phyloP scores from a whole-genome alignment of 2,113 vertebrate genomes.

The Tragulus kanchil region DNA sequence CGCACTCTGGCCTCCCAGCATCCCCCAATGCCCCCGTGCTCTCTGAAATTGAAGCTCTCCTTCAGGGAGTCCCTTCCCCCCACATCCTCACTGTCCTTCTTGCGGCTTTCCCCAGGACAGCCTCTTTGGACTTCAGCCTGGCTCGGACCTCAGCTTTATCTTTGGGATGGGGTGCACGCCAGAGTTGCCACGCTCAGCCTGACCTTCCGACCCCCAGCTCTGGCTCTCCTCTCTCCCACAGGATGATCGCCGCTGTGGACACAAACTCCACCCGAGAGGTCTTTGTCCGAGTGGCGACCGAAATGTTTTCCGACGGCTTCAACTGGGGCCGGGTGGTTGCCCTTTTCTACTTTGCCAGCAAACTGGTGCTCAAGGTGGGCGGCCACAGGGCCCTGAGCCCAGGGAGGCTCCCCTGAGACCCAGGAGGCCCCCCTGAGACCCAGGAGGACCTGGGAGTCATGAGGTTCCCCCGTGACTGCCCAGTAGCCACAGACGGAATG shows the following conservation, averaged over 20 bases:
- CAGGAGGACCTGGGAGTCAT: background rate
- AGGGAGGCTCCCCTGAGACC: background rate
- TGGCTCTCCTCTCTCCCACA: conserved; percentile 63
- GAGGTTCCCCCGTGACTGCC: background rate
- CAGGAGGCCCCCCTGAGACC: background rate
- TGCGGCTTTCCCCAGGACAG: background rate
- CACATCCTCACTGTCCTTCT: background rate
- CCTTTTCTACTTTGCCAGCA: conserved; percentile 95
- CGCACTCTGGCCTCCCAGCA: background rate
- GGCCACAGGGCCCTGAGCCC: background rate
- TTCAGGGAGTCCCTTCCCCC: background rate
- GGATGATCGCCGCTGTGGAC: conserved; percentile 91
- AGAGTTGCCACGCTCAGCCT: accelerated
- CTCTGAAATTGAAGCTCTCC: background rate
- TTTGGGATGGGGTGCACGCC: background rate
- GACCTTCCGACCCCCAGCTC: background rate
- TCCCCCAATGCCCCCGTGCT: no score
- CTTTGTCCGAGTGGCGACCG: conserved; percentile 91
- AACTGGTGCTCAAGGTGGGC: conserved; percentile 90
- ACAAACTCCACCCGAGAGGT: conserved; percentile 88
- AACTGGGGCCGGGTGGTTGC: conserved; percentile 97
- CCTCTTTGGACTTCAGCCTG: background rate
- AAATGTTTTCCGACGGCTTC: conserved; percentile 95
- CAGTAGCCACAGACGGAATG: background rate
- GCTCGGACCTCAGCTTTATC: background rate